Base-by-base conservation (phyloP, 1,140 invertebrate species). In the Cydia splendana region DNA sequence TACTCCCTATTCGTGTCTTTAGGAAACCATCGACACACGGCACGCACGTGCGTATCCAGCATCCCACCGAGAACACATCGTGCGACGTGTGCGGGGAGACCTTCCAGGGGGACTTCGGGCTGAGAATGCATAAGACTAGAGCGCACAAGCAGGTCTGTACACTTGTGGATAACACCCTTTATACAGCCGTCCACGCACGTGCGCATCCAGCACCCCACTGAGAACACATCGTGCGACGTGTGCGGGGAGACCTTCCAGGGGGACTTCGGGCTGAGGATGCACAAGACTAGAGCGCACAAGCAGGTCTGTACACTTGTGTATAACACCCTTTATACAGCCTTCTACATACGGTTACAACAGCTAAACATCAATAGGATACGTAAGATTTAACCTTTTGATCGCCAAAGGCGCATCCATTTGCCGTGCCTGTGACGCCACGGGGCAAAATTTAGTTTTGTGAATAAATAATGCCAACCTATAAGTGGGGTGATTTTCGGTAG, bases 231-330 rank as follows among this genome's bases (percentile, higher is more conserved):
- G n/a, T 71, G 67, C 67, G 67, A 71, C 67, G 67, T 71, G 30
- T 71, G 67, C 38, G 67, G 67, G 6, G 67, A 71, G 67, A 71
- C 67, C 67, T 71, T 71, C 38, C 67, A 71, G 67, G 67, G 67
- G n/a, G 67, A 71, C 3, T 71, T 71, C 67, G 67, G 67, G 6
- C 38, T 71, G n/a, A 34, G 67, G 6, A 71, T 71, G 67, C 67
- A 71, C 34, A 71, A 71, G 67, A 71, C 67, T 2, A 13, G 67
- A 7, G 67, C 67, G 6, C 67, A 71, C 67, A 71, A 71, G 13
- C 65, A 69, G 67, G 67, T 71, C 28, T n/a, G 65, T 34, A 30
- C 30, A 30, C 30, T 30, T 30, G 30, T 30, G 4, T 30, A 30
- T 30, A 30, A 2, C 30, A 30, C 30, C 2, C 28, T 28, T 28